Evolutionary conservation across 2,797 vertebrate genomes (phyloP).

Genomic region (Cossypha polioptera): DNA sequence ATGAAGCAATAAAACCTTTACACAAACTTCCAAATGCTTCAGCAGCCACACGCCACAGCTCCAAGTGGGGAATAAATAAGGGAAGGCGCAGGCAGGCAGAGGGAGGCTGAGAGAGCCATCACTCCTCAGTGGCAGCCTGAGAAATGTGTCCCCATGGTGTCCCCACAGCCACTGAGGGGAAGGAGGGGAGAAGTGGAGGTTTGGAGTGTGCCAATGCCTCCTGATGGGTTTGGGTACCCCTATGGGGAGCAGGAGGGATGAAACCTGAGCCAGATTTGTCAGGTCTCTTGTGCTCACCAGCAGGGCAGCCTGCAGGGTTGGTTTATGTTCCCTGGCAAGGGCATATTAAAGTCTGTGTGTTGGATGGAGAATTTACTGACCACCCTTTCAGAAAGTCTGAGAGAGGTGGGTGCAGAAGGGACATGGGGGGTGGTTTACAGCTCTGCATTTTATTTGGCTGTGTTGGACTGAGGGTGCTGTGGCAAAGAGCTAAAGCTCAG

Average conservation of each 20-base stretch:
- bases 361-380: background rate
- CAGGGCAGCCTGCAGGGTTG: background rate
- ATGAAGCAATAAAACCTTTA: conserved; percentile 41
- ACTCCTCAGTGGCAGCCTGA: background rate
- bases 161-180: rapidly evolving
- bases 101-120: conserved; percentile 22
- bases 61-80: background rate
- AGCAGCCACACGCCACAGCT: background rate
- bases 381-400: rapidly evolving
- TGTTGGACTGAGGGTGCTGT: background rate
- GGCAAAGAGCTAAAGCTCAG: background rate
- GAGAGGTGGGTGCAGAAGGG: background rate
- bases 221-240: background rate
- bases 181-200: rapidly evolving
- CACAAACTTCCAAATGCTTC: background rate
- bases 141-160: background rate
- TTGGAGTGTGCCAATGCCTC: background rate
- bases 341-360: background rate
- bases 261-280: rapidly evolving
- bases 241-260: background rate
- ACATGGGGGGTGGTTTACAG: background rate
- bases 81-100: background rate
- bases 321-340: background rate
- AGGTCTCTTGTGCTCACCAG: background rate
- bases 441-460: background rate